Evolutionary conservation across 2,888 invertebrate genomes (phyloP), one percentile per base, ranked within the genome.

Genomic region (Drosophila meridionalis): DNA sequence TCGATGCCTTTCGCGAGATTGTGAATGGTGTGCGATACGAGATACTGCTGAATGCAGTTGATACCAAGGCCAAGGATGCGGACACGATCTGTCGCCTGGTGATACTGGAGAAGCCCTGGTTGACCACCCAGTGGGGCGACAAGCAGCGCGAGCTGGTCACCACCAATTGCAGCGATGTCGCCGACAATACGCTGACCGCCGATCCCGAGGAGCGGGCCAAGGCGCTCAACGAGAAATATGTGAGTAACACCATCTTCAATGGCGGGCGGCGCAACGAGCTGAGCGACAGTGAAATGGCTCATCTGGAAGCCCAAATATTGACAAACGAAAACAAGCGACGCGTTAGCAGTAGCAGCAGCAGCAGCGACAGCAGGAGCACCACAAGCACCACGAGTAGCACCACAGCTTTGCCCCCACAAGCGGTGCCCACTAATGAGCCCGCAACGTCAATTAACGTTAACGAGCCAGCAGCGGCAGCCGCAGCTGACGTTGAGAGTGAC

Each of bases 21-120:
- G 91, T 92, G 4, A 91, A 93, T 62, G 93, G 93, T 0, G 87
- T 93, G 14, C 90, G 90, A 28, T 93, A 93, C 71, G 92, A 93
- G 72, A 91, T 93, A 45, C 47, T 92, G 3, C 60, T 93, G 14
- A 92, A 92, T 76, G 92, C 93, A 0, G 67, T 90, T 26, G 90
- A 93, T 61, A 91, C 89, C 9, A 90, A 91, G 65, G 85, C 90
- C 14, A 90, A 91, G 45, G 82, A 92, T 60, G 83, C 82, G 50
- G 92, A 92, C 28, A 79, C 91, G 14, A 76, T 94, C 8, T 96
- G 96, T 90, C 94, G 94, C 78, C 92, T 96, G 73, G 94, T 94
- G 28, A 94, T 95, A 82, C 92, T 95, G 65, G 95, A 96, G 89
- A 95, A 95, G 84, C 95, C 95, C 1, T 96, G 96, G 96, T 89